Base-by-base conservation (phyloP, 2,113 vertebrate genomes). In the Chrysemys picta region DNA sequence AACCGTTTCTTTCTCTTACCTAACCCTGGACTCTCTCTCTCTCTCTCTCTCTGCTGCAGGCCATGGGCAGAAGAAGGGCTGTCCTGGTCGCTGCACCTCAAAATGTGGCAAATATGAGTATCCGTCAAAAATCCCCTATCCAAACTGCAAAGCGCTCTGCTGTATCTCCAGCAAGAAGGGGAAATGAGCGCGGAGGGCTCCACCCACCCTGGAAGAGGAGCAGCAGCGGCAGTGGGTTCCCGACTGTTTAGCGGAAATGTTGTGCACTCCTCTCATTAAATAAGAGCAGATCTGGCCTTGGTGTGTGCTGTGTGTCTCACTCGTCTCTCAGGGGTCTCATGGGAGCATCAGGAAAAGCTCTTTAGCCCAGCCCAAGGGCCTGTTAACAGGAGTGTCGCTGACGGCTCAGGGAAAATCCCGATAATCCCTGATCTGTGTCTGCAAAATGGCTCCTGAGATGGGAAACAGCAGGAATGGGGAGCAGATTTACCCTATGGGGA, bases 211-310 rank as follows among this genome's bases (percentile, higher is more conserved):
- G 47, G 31, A 29, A 50, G 59, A 62, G 38, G 5, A n/a, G 49
- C 25, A 29, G 25, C 24, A 27, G 89, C 62, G 6, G 24, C 27
- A 16, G 35, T 16, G 38, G 57, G 80, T 52, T 16, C n/a, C 49
- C 9, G 49, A 59, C 47, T 69, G 59, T 29, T 45, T 69, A 69
- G 84, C 89, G 50, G 89, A 88, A 81, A 86, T 85, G 89, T 80
- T 62, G 76, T 76, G 47, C 49, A 53, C 25, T 45, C 65, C 25
- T n/a, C 84, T 54, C 82, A 86, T 78, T 78, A 78, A 78, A 78
- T 78, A 87, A 81, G 49, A 35, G 35, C 62, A 45, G 62, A 62
- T 89, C 65, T 93, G 47, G 42, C 76, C 81, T 76, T 78, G 75
- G 75, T 27, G 47, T 54, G 81, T 78, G 49, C n/a, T 83, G 19